Percentiles rank a stretch among this genome's conserved stretches.
phyloP scores from a whole-genome alignment of 1,140 invertebrate species.

The Magallana ariakensis region DNA sequence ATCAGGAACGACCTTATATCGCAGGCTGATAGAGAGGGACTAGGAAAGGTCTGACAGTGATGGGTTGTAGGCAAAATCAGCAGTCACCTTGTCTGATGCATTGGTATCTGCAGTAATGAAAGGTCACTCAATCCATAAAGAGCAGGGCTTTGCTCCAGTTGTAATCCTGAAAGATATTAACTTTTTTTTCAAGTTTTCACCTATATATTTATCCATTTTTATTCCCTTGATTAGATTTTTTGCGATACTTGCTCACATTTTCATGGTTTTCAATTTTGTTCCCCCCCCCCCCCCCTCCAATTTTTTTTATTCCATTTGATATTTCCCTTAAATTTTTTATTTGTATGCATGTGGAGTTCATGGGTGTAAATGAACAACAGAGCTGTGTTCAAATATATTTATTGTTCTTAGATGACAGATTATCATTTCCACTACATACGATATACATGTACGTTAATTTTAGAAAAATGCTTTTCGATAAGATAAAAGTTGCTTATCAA shows the following conservation, averaged over 20 bases:
- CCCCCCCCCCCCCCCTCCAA: not conserved
- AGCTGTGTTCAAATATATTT: not conserved
- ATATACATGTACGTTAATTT: too few relatives aligned
- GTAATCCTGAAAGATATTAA: slow-evolving; percentile 24
- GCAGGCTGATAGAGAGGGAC: not conserved
- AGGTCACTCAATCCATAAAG: too few relatives aligned
- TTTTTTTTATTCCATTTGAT: not conserved
- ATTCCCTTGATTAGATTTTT: slow-evolving; percentile 1
- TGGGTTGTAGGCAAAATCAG: too few relatives aligned
- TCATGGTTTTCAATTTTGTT: not conserved
- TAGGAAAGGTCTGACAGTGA: too few relatives aligned
- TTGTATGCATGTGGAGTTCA: not conserved
- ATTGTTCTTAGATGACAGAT: too few relatives aligned
- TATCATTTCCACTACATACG: too few relatives aligned
- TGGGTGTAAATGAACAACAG: not conserved
- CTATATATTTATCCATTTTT: not conserved
- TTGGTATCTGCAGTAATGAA: too few relatives aligned
- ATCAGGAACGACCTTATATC: not conserved
- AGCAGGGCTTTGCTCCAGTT: too few relatives aligned
- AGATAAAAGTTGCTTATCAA: too few relatives aligned
- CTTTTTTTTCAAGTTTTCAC: not conserved
- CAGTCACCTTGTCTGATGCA: too few relatives aligned
- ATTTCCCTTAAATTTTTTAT: not conserved
- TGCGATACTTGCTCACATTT: slow-evolving; percentile 31
- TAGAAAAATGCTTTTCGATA: too few relatives aligned